These are phyloP conservation scores for Melipona beecheii DNA, from an alignment of 2,888 invertebrate species.

Conservation along the genomic window DNA sequence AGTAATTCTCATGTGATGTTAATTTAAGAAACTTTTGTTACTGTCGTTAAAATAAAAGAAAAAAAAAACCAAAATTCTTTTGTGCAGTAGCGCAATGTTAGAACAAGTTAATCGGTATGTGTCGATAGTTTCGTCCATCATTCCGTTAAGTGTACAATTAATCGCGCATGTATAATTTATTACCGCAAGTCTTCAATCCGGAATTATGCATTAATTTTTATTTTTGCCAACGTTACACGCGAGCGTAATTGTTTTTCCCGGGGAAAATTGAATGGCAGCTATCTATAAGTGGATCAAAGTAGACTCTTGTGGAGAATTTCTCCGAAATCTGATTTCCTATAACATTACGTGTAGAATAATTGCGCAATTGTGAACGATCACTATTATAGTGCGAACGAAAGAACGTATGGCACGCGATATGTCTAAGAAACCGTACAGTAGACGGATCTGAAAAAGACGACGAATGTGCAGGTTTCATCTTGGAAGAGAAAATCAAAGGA, in stretches of 20 bases:
- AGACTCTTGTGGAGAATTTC: not conserved
- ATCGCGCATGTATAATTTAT: not conserved
- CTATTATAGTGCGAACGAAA: not conserved
- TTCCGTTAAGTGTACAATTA: not conserved
- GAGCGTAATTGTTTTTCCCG: not conserved
- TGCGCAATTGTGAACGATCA: not conserved
- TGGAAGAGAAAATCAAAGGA: not conserved
- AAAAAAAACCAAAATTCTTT: no score
- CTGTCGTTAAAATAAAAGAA: no score
- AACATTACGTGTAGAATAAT: slow-evolving; percentile 3
- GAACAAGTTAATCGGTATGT: no score
- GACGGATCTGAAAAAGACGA: not conserved
- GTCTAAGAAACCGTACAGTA: not conserved
- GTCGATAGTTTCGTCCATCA: no score
- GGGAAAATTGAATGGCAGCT: not conserved
- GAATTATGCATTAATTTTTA: not conserved
- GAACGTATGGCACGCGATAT: not conserved
- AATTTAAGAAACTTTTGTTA: no score
- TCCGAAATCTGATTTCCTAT: slow-evolving; percentile 8
- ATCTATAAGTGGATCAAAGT: slow-evolving; percentile 14
- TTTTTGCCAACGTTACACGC: not conserved
- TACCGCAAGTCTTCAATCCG: not conserved
- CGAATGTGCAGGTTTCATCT: not conserved
- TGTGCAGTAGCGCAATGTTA: no score
- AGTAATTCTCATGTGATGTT: no score